Evolutionary conservation across 2,888 invertebrate species (phyloP), one percentile per base, ranked within the genome.

Genomic region (Agelastica alni): DNA sequence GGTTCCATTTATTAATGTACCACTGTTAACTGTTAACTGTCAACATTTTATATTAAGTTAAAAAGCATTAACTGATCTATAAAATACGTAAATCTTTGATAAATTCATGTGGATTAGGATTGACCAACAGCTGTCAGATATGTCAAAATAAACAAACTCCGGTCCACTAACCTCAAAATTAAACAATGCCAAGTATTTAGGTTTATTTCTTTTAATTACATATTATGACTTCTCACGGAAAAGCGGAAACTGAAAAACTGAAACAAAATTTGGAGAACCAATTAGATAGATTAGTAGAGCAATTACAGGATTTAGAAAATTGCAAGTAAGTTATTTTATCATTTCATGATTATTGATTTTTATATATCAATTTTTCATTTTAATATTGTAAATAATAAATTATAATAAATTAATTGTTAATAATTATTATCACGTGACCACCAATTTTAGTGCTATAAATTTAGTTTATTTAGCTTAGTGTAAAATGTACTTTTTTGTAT

Each of bases 231-330:
- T 81, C 82, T 0, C 75, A 80, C 62, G 84, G 84, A 28, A 78
- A 79, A 74, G 76, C 77, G 39, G 87, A 87, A 76, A 88, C 85
- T 5, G 80, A 82, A 55, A 83, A 81, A 66, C 72, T 88, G 22
- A 80, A 80, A 62, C 77, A 82, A 60, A 88, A 88, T 74, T 71
- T 88, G 26, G 83, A 86, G 70, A 83, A 83, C 64, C 88, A 88
- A 68, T 70, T 88, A 39, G 85, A 86, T 59, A 77, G 88, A 55
- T 74, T 89, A 37, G 80, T 89, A 34, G 82, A 85, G 65, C 88
- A 89, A 70, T 71, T 89, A 37, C 77, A 81, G 39, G 89, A 89
- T 73, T 76, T 89, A 55, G 88, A 89, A 70, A 83, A 83, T 67
- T 83, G 82, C 80, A 84, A 80, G 88, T 88, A 75, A 70, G 75